A percentile compares a stretch with the other conserved stretches of the same genome.
These are phyloP conservation scores for Vollenhovia emeryi DNA, from an alignment of 1,140 invertebrate genomes.

Conservation along the genomic window DNA sequence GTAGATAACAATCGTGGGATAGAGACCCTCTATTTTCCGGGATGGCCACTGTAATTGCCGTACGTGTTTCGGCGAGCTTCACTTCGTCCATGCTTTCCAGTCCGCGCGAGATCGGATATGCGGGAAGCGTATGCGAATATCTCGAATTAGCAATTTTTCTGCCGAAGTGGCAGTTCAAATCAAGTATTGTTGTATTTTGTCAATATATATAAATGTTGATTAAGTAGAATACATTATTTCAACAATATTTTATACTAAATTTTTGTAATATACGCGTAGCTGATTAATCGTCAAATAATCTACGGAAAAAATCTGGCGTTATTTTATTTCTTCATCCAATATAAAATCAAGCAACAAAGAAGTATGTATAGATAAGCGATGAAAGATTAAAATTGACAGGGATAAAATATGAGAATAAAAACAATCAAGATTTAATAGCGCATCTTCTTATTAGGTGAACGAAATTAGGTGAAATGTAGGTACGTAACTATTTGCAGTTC, in stretches of 20 bases:
- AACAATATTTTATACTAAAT: neutral
- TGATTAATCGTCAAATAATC: neutral
- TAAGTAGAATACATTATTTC: neutral
- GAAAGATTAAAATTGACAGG: neutral
- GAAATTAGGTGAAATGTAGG: neutral
- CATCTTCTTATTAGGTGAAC: neutral
- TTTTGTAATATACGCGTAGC: neutral
- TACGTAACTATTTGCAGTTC: neutral
- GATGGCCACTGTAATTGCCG: constrained; percentile 78
- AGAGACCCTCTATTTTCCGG: constrained; percentile 79
- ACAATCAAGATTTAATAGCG: neutral
- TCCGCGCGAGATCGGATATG: neutral
- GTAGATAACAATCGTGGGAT: constrained; percentile 84
- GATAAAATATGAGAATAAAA: neutral
- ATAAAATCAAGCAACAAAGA: neutral
- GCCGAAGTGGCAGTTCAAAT: neutral
- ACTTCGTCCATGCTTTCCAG: constrained; percentile 59
- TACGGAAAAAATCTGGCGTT: neutral
- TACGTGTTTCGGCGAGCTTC: constrained; percentile 77
- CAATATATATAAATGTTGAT: neutral
- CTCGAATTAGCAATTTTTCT: constrained; percentile 33
- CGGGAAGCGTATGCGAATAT: constrained; percentile 33
- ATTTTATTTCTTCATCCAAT: neutral
- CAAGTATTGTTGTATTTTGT: neutral
- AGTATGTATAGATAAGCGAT: neutral